Conservation (phyloP, 2,113 vertebrate genomes). For the Asarcornis scutulata region DNA sequence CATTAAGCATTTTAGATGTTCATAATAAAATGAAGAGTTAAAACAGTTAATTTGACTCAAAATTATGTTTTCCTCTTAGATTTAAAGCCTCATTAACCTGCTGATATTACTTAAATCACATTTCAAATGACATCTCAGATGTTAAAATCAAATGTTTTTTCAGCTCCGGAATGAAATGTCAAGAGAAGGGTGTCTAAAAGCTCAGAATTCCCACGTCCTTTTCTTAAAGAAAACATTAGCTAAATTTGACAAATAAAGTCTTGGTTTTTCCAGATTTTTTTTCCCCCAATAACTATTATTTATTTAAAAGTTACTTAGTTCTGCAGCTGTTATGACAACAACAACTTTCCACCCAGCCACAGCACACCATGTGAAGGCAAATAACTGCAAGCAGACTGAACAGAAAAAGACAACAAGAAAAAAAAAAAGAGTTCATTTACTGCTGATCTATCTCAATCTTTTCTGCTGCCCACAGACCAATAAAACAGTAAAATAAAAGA, state of each 20-base stretch:
- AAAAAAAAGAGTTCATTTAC: neutral
- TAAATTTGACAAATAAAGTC: neutral
- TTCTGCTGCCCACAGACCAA: neutral
- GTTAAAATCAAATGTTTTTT: constrained; percentile 10
- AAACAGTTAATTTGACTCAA: neutral
- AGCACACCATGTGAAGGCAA: neutral
- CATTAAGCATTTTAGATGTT: neutral
- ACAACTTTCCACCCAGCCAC: neutral
- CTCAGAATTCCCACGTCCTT: neutral
- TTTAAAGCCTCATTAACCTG: neutral
- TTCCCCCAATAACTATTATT: neutral
- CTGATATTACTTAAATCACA: neutral
- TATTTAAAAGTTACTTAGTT: neutral
- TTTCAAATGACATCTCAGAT: neutral
- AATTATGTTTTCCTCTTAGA: neutral
- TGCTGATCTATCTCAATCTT: neutral
- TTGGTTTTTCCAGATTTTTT: neutral
- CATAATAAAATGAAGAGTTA: neutral
- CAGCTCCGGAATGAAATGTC: neutral
- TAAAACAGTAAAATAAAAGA: neutral
- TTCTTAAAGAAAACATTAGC: neutral
- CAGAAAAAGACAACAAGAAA: neutral
- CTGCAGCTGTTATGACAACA: neutral
- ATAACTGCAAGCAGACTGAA: neutral
- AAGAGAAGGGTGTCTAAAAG: neutral